Base-by-base conservation (phyloP, 23 tunicate genomes). In the Pegea sp. region DNA sequence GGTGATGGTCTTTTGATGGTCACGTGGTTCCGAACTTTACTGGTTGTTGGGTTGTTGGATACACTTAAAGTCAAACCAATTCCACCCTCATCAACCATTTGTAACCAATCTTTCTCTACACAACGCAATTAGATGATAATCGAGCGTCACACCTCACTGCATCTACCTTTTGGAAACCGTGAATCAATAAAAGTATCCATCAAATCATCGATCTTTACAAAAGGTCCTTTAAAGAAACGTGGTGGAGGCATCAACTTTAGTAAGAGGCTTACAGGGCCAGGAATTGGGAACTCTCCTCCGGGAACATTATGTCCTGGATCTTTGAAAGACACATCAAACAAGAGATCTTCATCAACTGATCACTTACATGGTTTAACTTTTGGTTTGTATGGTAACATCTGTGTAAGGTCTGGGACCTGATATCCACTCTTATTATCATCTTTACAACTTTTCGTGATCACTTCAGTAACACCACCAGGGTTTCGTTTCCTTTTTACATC, bases 41-140 rank as follows among this genome's bases (percentile, higher is more conserved):
- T 30, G 18, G 28, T 42, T 0, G 52, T 32, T 4, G 58, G 33
- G 29, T 56, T 53, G 22, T 4, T 28, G 24, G 44, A 19, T 1
- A 58, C 48, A 30, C 58, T 57, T 3, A 69, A 59, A 30, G 65
- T 44, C 50, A 62, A 72, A 1, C 84, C 84, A 23, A 55, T 63
- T 13, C 62, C 67, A 1, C 84, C 84, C 24, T 66, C 19, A 58
- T 84, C 69, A 11, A 84, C 76, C 19, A 51, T 51, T 30, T 73
- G 63, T 60, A 74, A 26, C 95, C 95, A 84, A 44, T 84, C 95
- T 62, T 84, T 73, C 31, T 84, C 95, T 84, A n/a, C n/a, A n/a
- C n/a, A n/a, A n/a, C n/a, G n/a, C n/a, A n/a, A n/a, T n/a, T n/a
- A n/a, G n/a, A n/a, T n/a, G n/a, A 11, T 11, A 11, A 38, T 38